Evolutionary conservation across 2,888 invertebrate species (phyloP).

Genomic region (Ecliptopera silaceata): DNA sequence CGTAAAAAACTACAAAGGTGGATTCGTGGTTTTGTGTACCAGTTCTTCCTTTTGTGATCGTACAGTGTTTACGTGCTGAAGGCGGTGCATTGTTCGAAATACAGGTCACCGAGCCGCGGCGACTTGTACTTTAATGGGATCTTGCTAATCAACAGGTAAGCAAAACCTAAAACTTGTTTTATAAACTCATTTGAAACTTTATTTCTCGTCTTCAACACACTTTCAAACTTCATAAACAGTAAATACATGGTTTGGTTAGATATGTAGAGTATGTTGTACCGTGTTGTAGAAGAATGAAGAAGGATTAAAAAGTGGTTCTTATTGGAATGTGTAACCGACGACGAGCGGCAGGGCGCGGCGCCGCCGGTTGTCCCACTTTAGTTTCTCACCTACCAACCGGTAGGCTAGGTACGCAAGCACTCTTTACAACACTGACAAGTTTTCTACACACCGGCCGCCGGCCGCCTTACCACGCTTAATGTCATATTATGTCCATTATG

Average conservation of each 20-base stretch:
- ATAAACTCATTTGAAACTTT: constrained; percentile 29
- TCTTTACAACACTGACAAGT: constrained; percentile 27
- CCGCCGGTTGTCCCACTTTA: constrained; percentile 72
- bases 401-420: constrained; percentile 25
- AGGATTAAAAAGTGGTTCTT: constrained; percentile 39
- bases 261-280: neutral
- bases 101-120: constrained; percentile 59
- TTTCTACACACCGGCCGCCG: constrained; percentile 4
- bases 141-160: constrained; percentile 77
- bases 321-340: constrained; percentile 47
- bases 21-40: constrained; percentile 73
- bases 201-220: constrained; percentile 13
- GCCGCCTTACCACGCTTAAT: too few species aligned
- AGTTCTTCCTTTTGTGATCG: constrained; percentile 76
- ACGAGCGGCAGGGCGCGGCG: constrained; percentile 69
- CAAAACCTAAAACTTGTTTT: constrained; percentile 25
- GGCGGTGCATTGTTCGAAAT: constrained; percentile 56
- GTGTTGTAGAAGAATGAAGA: neutral
- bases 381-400: constrained; percentile 30
- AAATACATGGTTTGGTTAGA: neutral
- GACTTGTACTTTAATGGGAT: constrained; percentile 77
- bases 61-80: constrained; percentile 75
- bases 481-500: too few species aligned
- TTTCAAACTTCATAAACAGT: constrained; percentile 6
- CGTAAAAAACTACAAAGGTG: constrained; percentile 70